Conservation (phyloP, 2,797 vertebrate species). For the Fratercula arctica region DNA sequence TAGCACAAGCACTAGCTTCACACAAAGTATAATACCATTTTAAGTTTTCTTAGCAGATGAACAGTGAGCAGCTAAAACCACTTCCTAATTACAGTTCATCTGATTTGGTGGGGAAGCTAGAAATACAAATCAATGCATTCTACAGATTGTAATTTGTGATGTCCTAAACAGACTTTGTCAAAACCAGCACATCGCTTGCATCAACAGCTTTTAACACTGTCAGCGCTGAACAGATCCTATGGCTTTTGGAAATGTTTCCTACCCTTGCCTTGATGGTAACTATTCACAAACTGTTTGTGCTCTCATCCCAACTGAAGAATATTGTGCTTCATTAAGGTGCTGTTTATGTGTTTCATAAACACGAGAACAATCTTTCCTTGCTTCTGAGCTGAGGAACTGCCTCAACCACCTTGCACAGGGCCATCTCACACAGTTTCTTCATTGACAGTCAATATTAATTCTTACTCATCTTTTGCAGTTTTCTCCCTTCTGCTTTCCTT, state of each 20-base stretch:
- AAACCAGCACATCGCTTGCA: neutral
- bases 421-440: neutral
- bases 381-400: neutral
- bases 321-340: neutral
- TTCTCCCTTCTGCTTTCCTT: neutral
- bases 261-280: neutral
- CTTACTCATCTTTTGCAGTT: neutral
- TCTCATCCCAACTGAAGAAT: neutral
- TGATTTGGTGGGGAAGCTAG: neutral
- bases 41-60: neutral
- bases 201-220: neutral
- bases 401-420: neutral
- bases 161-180: neutral
- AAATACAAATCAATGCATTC: neutral
- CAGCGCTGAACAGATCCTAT: neutral
- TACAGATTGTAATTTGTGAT: neutral
- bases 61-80: neutral
- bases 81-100: neutral
- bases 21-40: neutral
- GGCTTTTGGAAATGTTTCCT: neutral
- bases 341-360: neutral
- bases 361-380: neutral
- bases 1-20: neutral
- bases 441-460: neutral
- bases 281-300: neutral